Conservation (phyloP, 1,140 invertebrate species). For the Latrodectus geometricus region DNA sequence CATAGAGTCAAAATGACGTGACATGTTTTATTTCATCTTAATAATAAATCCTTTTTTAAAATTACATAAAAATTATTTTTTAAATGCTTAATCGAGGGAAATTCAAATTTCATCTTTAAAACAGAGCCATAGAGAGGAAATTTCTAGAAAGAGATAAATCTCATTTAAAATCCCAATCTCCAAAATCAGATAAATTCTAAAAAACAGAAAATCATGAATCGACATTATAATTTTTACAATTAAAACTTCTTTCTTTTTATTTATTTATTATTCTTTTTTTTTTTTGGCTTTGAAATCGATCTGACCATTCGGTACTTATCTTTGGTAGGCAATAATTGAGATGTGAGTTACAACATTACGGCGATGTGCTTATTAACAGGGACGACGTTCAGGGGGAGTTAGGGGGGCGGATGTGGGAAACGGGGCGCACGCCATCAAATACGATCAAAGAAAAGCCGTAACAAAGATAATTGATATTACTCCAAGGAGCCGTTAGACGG, state of each 20-base stretch:
- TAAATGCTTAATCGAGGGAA: too few relatives aligned
- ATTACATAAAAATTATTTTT: too few relatives aligned
- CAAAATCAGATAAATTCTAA: too few relatives aligned
- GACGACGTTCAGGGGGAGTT: background rate
- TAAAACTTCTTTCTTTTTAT: background rate
- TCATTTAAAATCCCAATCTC: too few relatives aligned
- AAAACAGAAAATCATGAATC: too few relatives aligned
- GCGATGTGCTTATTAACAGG: conserved; percentile 53
- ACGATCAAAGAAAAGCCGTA: conserved; percentile 57
- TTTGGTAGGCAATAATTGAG: conserved; percentile 47
- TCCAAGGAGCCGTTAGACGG: conserved; percentile 53
- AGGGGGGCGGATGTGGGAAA: background rate
- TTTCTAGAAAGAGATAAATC: too few relatives aligned
- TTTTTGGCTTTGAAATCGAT: background rate
- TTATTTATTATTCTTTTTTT: background rate
- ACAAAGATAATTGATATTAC: conserved; percentile 62
- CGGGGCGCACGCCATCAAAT: conserved; percentile 33
- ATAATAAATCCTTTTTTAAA: too few relatives aligned
- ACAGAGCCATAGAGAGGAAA: too few relatives aligned
- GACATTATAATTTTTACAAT: background rate
- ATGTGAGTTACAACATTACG: conserved; percentile 45
- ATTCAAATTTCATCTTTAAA: too few relatives aligned
- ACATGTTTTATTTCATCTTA: too few relatives aligned
- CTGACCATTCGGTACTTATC: background rate
- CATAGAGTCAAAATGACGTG: too few relatives aligned